Percentiles rank a stretch among this genome's conserved stretches.
Conservation (phyloP, 2,113 vertebrate genomes). For the Leptobrachium leishanense region DNA sequence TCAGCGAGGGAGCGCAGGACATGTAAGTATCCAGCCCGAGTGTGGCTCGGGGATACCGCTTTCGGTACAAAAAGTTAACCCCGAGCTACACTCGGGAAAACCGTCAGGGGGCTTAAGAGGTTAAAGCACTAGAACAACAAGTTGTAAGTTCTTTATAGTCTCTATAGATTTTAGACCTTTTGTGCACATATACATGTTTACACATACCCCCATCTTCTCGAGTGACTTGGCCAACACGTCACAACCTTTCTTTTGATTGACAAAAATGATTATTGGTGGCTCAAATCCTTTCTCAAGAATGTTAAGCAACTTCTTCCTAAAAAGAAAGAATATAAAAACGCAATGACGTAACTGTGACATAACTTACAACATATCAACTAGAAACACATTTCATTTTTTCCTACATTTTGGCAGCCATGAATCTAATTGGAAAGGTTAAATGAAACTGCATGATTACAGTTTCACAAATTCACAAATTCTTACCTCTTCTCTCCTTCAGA, state of each 20-base stretch:
- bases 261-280: conserved; percentile 97
- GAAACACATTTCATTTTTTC: too few relatives aligned
- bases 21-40: background rate
- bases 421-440: too few relatives aligned
- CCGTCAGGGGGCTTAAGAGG: too few relatives aligned
- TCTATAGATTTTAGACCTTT: too few relatives aligned
- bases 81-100: too few relatives aligned
- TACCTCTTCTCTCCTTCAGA: conserved; percentile 94
- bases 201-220: conserved; percentile 96
- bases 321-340: background rate
- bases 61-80: too few relatives aligned
- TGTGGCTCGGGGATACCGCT: too few relatives aligned
- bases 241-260: conserved; percentile 98
- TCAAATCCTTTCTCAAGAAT: conserved; percentile 92
- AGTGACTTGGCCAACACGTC: conserved; percentile 95
- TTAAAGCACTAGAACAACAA: too few relatives aligned
- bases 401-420: too few relatives aligned
- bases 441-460: too few relatives aligned
- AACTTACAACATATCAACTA: background rate
- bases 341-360: background rate
- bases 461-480: background rate
- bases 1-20: too few relatives aligned
- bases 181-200: background rate
- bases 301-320: conserved; percentile 92
- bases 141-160: too few relatives aligned